Conservation (phyloP, 2,888 invertebrate genomes). For the Subacronicta megacephala region DNA sequence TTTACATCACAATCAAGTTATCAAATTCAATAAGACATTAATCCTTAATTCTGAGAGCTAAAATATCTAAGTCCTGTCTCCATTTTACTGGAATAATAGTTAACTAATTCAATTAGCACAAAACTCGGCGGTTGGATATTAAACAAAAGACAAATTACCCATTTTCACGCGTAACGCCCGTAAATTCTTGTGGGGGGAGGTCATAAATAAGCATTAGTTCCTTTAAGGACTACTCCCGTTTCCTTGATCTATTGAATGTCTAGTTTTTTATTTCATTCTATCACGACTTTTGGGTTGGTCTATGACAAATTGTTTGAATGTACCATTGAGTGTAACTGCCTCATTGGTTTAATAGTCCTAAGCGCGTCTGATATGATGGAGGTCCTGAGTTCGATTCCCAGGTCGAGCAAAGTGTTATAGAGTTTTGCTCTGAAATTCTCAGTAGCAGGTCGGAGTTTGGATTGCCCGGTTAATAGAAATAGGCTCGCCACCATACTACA, state of each 20-base stretch:
- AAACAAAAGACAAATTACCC: conserved; percentile 80
- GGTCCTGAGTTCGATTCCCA: too few species aligned
- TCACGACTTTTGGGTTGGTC: conserved; percentile 49
- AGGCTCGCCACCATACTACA: too few species aligned
- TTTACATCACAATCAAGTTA: too few species aligned
- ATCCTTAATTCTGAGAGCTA: neutral
- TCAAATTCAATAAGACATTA: neutral
- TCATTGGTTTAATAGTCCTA: too few species aligned
- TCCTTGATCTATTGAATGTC: conserved; percentile 31
- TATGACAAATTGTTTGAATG: too few species aligned
- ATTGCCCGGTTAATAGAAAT: too few species aligned
- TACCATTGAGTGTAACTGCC: too few species aligned
- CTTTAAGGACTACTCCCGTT: conserved; percentile 53
- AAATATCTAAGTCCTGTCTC: conserved; percentile 46
- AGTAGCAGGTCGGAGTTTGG: too few species aligned
- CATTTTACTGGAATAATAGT: conserved; percentile 59
- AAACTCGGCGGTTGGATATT: conserved; percentile 73
- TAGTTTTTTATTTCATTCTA: conserved; percentile 44
- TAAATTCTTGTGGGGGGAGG: conserved; percentile 73
- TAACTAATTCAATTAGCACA: conserved; percentile 80
- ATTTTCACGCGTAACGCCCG: conserved; percentile 78
- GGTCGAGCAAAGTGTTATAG: too few species aligned
- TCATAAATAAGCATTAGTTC: conserved; percentile 68
- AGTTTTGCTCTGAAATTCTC: too few species aligned
- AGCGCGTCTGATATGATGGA: too few species aligned